Evolutionary conservation across 2,797 vertebrate genomes (phyloP).

Genomic region (Pteropus rufus): DNA sequence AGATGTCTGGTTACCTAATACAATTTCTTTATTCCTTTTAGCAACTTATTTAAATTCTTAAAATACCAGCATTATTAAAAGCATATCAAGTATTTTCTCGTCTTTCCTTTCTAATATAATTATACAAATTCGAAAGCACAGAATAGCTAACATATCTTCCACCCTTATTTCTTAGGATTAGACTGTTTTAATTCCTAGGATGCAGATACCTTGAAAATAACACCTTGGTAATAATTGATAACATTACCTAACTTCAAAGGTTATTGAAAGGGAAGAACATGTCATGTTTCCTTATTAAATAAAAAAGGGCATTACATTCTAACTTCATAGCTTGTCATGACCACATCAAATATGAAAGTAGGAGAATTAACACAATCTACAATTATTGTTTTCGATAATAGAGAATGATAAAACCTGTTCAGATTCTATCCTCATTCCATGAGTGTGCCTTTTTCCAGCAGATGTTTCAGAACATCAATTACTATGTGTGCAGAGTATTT

Average conservation of each 20-base stretch:
- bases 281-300: constrained; percentile 3
- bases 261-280: neutral
- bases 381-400: neutral
- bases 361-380: neutral
- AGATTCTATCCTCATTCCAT: neutral
- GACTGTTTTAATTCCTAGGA: neutral
- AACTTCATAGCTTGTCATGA: neutral
- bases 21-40: constrained; percentile 59
- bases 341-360: constrained; percentile 4
- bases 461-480: neutral
- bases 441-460: neutral
- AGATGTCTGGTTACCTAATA: constrained; percentile 52
- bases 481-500: neutral
- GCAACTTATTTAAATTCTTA: constrained; percentile 53
- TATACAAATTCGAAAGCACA: constrained; percentile 33
- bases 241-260: constrained; percentile 17
- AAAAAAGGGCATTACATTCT: neutral
- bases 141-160: neutral
- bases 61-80: constrained; percentile 54
- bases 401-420: neutral
- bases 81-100: neutral
- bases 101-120: neutral
- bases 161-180: constrained; percentile 2
- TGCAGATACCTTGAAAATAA: neutral
- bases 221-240: neutral